Conservation (phyloP, 2,888 invertebrate genomes). For the Reticulitermes lucifugus region DNA sequence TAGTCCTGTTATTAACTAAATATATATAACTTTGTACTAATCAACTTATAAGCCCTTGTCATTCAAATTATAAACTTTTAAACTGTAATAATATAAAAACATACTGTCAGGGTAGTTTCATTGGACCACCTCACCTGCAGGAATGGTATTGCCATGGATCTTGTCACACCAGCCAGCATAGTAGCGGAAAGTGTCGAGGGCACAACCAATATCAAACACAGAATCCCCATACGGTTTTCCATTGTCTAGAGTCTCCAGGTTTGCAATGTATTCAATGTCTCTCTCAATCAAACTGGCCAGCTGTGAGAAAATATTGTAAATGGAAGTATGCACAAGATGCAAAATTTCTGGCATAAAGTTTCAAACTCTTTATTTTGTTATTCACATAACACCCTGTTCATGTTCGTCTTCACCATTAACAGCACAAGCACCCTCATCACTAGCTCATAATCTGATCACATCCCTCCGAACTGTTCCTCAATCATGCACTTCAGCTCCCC, state of each 20-base stretch:
- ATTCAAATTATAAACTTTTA: too few species aligned
- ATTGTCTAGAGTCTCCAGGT: constrained; percentile 94
- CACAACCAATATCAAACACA: constrained; percentile 46
- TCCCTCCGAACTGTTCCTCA: too few species aligned
- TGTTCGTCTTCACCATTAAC: too few species aligned
- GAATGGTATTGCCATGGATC: constrained; percentile 86
- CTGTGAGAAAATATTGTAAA: constrained; percentile 33
- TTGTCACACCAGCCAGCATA: constrained; percentile 92
- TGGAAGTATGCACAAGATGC: too few species aligned
- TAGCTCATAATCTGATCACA: too few species aligned
- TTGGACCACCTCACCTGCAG: constrained; percentile 67
- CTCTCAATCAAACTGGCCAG: constrained; percentile 87
- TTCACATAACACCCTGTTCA: not conserved
- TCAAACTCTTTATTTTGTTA: not conserved
- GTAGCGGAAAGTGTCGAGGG: constrained; percentile 64
- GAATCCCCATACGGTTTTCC: constrained; percentile 82
- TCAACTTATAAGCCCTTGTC: too few species aligned
- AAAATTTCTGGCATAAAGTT: not conserved
- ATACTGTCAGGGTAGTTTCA: too few species aligned
- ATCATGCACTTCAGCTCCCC: too few species aligned
- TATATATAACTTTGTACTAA: too few species aligned
- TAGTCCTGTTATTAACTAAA: too few species aligned
- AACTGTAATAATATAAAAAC: too few species aligned
- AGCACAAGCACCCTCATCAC: too few species aligned
- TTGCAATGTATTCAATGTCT: constrained; percentile 82